Evolutionary conservation across 2,113 vertebrate species (phyloP), one percentile per base, ranked within the genome.

Genomic region (Taurulus bubalis): DNA sequence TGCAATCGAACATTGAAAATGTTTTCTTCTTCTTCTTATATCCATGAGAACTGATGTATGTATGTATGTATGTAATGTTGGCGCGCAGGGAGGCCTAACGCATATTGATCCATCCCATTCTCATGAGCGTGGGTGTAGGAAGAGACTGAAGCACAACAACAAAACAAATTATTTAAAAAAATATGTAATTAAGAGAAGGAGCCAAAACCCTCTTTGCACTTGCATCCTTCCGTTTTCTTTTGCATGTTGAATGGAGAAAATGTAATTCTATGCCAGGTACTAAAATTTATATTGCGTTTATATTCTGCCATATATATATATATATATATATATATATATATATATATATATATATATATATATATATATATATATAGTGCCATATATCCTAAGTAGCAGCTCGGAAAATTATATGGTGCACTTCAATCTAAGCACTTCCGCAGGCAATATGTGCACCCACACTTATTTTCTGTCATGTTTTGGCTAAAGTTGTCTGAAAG

Each of bases 21-120:
- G 15, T 42, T 36, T 12, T 59, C 16, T 30, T 49, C 2, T 18
- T 49, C 2, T 18, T 42, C 53, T 26, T 5, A 9, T 49, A n/a
- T 34, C 11, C 8, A 62, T 51, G 24, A 71, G 58, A 83, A 73
- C 3, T 74, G 6, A 49, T 26, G 16, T 26, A 22, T 30, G 56
- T 59, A 49, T 26, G 16, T 26, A 22, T 30, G 56, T 59, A 30
- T 18, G 56, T 26, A 12, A 56, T 24, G 9, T 40, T 8, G 66
- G 70, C 40, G 77, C 49, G 78, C 66, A 49, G 42, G 45, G 2
- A 22, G 20, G 49, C 55, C 26, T 56, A 78, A 76, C 34, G 20
- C 10, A 34, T 63, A 66, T 65, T 65, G 55, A 80, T 75, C 66
- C 45, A 72, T 78, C 40, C 75, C 30, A 34, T 68, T 60, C 34